Conservation (phyloP, 2,888 invertebrate genomes). For the Anodontia alba region DNA sequence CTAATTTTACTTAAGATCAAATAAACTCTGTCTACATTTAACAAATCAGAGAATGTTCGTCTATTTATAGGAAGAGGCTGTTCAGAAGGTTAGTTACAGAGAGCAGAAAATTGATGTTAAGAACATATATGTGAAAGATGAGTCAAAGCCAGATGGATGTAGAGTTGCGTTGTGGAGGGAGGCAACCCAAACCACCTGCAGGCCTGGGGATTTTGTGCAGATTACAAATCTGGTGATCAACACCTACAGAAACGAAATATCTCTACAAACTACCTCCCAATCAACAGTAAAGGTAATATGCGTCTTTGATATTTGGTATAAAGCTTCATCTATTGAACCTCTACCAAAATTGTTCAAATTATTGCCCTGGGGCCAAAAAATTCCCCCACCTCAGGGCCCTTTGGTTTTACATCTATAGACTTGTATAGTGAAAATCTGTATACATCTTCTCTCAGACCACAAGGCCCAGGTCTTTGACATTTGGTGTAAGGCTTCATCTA, state of each 20-base stretch:
- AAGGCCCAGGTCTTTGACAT: no score
- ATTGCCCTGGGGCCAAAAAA: no score
- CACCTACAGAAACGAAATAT: constrained; percentile 21
- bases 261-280: constrained; percentile 20
- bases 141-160: constrained; percentile 1
- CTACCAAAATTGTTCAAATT: no score
- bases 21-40: no score
- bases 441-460: no score
- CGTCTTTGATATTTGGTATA: no score
- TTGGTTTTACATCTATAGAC: no score
- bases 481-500: no score
- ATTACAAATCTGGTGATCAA: constrained; percentile 48
- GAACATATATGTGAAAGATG: constrained; percentile 30
- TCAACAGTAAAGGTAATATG: not conserved
- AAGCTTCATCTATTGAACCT: no score
- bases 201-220: constrained; percentile 40
- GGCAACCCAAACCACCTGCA: not conserved
- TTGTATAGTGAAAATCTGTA: no score
- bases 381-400: no score
- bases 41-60: not conserved
- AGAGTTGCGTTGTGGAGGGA: constrained; percentile 39
- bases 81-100: not conserved
- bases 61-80: not conserved
- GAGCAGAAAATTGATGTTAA: constrained; percentile 19
- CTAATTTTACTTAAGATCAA: no score